These are phyloP conservation scores for Pseudochirops corinnae DNA, from an alignment of 2,797 vertebrate species.

Conservation along the genomic window DNA sequence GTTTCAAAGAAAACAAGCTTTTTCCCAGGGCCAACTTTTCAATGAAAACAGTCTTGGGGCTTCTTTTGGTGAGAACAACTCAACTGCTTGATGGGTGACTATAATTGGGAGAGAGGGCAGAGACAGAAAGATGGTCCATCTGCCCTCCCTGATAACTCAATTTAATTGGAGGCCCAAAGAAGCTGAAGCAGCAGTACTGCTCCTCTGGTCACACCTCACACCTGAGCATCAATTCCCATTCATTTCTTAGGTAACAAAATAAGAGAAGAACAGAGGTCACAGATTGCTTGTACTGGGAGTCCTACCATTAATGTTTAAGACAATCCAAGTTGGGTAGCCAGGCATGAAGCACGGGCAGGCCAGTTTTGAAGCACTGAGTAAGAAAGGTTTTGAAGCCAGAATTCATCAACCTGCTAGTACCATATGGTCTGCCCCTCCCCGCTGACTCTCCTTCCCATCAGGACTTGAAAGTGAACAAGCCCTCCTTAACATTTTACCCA, in stretches of 20 bases:
- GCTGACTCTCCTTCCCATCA: slow-evolving; percentile 79
- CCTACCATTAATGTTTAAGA: slow-evolving; percentile 71
- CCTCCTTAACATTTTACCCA: slow-evolving; percentile 78
- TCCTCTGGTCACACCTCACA: slow-evolving; percentile 69
- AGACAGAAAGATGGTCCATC: slow-evolving; percentile 44
- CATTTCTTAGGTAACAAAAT: slow-evolving; percentile 70
- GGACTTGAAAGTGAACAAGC: slow-evolving; percentile 77
- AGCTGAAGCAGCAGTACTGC: slow-evolving; percentile 77
- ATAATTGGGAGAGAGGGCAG: neutral
- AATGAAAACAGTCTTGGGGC: neutral
- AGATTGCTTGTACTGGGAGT: slow-evolving; percentile 75
- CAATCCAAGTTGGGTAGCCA: slow-evolving; percentile 80
- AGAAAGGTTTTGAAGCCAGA: slow-evolving; percentile 72
- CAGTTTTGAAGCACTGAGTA: slow-evolving; percentile 76
- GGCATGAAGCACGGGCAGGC: slow-evolving; percentile 78
- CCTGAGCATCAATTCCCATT: slow-evolving; percentile 46
- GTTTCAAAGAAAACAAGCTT: neutral
- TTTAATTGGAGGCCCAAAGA: slow-evolving; percentile 77
- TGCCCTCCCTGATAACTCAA: slow-evolving; percentile 40
- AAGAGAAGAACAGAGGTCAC: slow-evolving; percentile 47
- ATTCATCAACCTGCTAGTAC: slow-evolving; percentile 77
- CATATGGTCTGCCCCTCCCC: slow-evolving; percentile 80
- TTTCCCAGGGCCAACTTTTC: neutral
- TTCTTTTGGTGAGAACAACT: neutral
- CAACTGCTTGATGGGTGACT: neutral